Conservation (phyloP, 2,113 vertebrate species). For the Ivindomyrus marchei region DNA sequence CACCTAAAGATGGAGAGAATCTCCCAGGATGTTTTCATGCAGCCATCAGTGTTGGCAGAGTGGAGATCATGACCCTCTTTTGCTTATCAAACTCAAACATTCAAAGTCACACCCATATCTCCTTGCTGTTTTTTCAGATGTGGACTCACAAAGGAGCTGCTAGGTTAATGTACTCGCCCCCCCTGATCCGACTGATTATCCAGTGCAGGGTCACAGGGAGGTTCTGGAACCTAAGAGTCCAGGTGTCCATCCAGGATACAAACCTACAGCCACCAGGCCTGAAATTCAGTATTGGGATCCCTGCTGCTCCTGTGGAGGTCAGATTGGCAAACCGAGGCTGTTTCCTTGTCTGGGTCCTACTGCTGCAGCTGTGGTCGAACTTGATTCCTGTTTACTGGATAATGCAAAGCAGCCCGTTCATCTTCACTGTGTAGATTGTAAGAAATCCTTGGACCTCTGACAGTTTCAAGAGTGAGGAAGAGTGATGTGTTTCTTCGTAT, state of each 20-base stretch:
- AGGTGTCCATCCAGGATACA: background rate
- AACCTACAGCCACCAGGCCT: background rate
- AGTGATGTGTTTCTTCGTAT: background rate
- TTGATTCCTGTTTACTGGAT: background rate
- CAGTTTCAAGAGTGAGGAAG: background rate
- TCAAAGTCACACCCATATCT: background rate
- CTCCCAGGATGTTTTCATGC: background rate
- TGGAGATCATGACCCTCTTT: background rate
- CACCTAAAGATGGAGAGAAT: background rate
- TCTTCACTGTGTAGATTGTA: background rate
- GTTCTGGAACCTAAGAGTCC: background rate
- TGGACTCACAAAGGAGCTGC: background rate
- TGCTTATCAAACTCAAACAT: background rate
- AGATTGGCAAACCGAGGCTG: background rate
- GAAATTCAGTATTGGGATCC: background rate
- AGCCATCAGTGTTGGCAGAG: background rate
- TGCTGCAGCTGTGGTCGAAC: background rate
- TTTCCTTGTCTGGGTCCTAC: background rate
- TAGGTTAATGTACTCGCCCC: background rate
- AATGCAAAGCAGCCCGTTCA: background rate
- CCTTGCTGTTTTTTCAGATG: background rate
- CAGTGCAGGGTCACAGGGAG: background rate
- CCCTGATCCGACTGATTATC: background rate
- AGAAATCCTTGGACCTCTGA: background rate
- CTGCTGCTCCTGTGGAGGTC: background rate